Evolutionary conservation across 2,113 vertebrate genomes (phyloP).

Genomic region (Apistogramma diplotaenia): DNA sequence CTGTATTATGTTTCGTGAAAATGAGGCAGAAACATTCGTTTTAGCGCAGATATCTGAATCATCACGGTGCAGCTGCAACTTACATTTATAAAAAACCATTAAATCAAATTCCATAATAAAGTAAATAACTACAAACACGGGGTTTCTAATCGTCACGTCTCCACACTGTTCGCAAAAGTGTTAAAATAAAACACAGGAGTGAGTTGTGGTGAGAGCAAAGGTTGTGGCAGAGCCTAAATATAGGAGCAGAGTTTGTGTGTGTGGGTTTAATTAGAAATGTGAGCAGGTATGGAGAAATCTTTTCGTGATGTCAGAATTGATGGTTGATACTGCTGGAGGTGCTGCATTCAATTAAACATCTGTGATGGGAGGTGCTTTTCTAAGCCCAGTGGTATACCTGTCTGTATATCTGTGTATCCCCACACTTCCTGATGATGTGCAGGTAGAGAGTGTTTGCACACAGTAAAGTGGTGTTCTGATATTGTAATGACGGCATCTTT

Average conservation of each 20-base stretch:
- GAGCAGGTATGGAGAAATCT: constrained; percentile 4
- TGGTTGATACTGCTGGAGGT: constrained; percentile 11
- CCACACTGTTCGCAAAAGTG: not conserved
- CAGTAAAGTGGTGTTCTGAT: not conserved
- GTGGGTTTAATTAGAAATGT: constrained; percentile 41
- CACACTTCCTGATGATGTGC: not conserved
- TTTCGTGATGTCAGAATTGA: constrained; percentile 17
- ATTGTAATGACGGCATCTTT: not conserved
- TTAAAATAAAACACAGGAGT: not conserved
- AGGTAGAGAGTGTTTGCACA: not conserved
- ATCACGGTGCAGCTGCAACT: too few relatives aligned
- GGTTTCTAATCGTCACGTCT: too few relatives aligned
- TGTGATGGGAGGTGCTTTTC: constrained; percentile 36
- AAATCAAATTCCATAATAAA: too few relatives aligned
- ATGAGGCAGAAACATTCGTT: too few relatives aligned
- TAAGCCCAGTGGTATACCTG: constrained; percentile 27
- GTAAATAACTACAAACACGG: too few relatives aligned
- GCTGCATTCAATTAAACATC: constrained; percentile 46
- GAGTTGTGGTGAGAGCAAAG: not conserved
- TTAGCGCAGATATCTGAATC: too few relatives aligned
- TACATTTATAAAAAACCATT: too few relatives aligned
- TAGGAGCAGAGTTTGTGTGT: not conserved
- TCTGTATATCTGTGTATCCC: not conserved
- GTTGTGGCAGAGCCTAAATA: constrained; percentile 2
- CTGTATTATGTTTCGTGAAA: too few relatives aligned